A percentile compares a stretch with the other conserved stretches of the same genome.
Evolutionary conservation across 2,888 invertebrate genomes (phyloP).

Genomic region (Nomada flava): DNA sequence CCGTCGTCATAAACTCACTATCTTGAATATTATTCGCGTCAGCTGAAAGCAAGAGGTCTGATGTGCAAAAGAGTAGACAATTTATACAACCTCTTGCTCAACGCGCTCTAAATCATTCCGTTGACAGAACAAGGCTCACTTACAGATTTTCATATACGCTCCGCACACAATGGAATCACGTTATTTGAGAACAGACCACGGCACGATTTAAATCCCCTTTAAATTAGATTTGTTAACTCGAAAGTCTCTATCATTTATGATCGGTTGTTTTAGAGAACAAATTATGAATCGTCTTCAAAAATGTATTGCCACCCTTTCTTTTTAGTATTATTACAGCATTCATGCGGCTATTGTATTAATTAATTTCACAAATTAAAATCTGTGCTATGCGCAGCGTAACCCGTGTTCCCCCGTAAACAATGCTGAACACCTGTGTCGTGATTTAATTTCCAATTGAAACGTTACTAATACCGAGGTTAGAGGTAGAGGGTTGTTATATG

Average conservation of each 20-base stretch:
- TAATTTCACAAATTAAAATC: conserved; percentile 37
- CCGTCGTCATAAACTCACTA: conserved; percentile 12
- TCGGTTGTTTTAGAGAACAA: background rate
- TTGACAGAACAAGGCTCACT: conserved; percentile 52
- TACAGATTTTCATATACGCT: conserved; percentile 44
- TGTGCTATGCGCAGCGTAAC: conserved; percentile 16
- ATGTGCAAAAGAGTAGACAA: conserved; percentile 29
- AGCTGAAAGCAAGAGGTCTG: conserved; percentile 18
- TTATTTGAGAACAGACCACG: conserved; percentile 26
- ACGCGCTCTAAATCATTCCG: conserved; percentile 57
- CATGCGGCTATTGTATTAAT: conserved; percentile 1
- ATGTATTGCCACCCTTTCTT: too few species aligned
- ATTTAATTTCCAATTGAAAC: conserved; percentile 71
- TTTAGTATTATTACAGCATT: too few species aligned
- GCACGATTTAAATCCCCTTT: background rate
- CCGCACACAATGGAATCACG: conserved; percentile 42
- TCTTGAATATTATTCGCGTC: background rate
- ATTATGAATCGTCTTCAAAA: background rate
- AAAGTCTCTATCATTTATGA: background rate
- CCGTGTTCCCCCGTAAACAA: conserved; percentile 48
- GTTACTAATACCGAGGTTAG: conserved; percentile 61
- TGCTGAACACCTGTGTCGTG: conserved; percentile 54
- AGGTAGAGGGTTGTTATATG: conserved; percentile 43
- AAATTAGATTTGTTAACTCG: conserved; percentile 19
- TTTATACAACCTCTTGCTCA: conserved; percentile 63